Base-by-base conservation (phyloP, 2,113 vertebrate genomes). In the Heloderma charlesbogerti region DNA sequence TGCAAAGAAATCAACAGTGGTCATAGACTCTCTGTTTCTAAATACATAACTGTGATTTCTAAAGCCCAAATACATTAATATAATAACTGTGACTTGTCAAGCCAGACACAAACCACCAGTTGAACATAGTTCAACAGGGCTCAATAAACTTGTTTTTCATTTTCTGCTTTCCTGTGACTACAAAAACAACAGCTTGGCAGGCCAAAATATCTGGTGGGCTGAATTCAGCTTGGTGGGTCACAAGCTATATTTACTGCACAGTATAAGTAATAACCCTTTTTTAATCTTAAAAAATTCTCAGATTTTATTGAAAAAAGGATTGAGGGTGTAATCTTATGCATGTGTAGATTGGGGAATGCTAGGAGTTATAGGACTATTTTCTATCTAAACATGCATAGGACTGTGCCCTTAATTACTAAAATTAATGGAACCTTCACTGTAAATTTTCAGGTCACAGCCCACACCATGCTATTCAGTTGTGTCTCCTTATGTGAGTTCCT, bases 21-120 rank as follows among this genome's bases (percentile, higher is more conserved):
- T 37, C 29, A 48, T 89, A 92, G 27, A 84, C 27, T 18, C 8
- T 31, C n/a, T 51, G 27, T 54, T 80, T 92, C 89, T 81, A 40
- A 87, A 54, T 79, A 25, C 66, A 75, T 81, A 84, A 7, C 18
- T 86, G 6, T 90, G 3, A 34, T 95, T 22, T 40, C 15, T 16
- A 16, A 93, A 87, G 51, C 82, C n/a, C n/a, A 91, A 1, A 85
- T 72, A 0, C 0, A 34, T 79, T 72, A 69, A 0, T 92, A 1
- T 45, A 85, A 0, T 81, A 92, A 84, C 40, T 0, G 54, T 87
- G 69, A 93, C 37, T 74, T 86, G 25, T 51, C 54, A 43, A 27
- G 29, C 45, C 60, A 37, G 78, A 88, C 22, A 63, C 86, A 78
- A 45, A 18, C 57, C 12, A 29, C 54, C 16, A 78, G 37, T 10